Conservation (phyloP, 2,888 invertebrate genomes). For the Ethmia dodecea region DNA sequence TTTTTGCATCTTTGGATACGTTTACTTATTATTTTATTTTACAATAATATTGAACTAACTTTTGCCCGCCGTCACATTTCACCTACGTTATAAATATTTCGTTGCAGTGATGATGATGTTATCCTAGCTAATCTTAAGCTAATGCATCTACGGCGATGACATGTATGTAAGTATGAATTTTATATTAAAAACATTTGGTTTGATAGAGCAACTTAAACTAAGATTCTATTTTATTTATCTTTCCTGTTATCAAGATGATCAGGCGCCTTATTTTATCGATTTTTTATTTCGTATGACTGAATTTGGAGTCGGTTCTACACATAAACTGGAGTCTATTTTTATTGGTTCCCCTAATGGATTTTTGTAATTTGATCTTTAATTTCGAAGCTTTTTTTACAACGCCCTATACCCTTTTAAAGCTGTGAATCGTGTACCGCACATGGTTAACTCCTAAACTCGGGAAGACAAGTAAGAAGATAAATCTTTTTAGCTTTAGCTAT, state of each 20-base stretch:
- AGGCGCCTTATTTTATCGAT: conserved; percentile 31
- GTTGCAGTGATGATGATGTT: too few species aligned
- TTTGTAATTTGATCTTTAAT: conserved; percentile 70
- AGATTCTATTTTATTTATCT: conserved; percentile 10
- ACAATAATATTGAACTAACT: too few species aligned
- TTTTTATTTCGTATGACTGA: conserved; percentile 60
- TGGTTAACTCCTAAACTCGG: too few species aligned
- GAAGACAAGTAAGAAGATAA: too few species aligned
- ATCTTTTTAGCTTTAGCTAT: too few species aligned
- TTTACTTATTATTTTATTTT: too few species aligned
- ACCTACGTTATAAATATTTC: too few species aligned
- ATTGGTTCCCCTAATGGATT: conserved; percentile 70
- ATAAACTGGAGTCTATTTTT: conserved; percentile 60
- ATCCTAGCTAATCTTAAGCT: too few species aligned
- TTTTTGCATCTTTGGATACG: too few species aligned
- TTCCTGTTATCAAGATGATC: conserved; percentile 28
- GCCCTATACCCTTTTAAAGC: conserved; percentile 38
- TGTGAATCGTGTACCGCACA: conserved; percentile 46
- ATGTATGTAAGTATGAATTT: too few species aligned
- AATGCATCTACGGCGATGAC: too few species aligned
- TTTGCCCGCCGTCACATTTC: too few species aligned
- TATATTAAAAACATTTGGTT: background rate
- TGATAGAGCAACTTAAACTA: conserved; percentile 5
- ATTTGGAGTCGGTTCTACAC: conserved; percentile 41
- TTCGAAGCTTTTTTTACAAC: conserved; percentile 58